These are phyloP conservation scores for Lutjanus erythropterus DNA, from an alignment of 2,113 vertebrate genomes.

Conservation along the genomic window DNA sequence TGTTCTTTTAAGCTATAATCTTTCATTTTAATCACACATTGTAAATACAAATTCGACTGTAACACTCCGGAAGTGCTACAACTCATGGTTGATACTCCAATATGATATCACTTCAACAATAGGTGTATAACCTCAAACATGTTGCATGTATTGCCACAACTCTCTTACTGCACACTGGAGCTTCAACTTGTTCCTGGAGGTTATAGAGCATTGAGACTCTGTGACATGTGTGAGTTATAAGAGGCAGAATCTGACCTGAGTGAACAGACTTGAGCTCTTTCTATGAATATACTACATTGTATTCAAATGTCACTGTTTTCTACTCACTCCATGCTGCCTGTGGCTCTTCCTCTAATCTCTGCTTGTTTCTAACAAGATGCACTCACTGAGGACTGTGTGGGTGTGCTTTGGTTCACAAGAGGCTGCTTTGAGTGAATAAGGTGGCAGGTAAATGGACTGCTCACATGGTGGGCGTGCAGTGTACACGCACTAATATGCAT, in stretches of 20 bases:
- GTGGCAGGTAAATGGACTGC: slow-evolving; percentile 26
- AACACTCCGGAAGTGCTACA: too few species aligned
- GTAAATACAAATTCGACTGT: too few species aligned
- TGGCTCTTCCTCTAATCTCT: slow-evolving; percentile 34
- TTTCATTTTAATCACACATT: too few species aligned
- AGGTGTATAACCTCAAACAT: background rate
- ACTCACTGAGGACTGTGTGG: slow-evolving; percentile 39
- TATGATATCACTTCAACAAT: background rate
- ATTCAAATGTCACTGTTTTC: slow-evolving; percentile 3
- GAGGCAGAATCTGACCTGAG: too few species aligned
- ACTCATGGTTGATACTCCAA: background rate
- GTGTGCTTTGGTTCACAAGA: slow-evolving; percentile 26
- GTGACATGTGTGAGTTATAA: background rate
- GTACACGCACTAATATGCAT: slow-evolving; percentile 22
- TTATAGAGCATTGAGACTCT: background rate
- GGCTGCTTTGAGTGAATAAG: slow-evolving; percentile 25
- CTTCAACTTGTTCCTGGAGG: background rate
- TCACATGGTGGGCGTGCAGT: slow-evolving; percentile 22
- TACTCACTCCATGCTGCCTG: slow-evolving; percentile 5
- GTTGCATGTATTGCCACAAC: background rate
- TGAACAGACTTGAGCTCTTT: background rate
- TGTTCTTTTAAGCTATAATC: too few species aligned
- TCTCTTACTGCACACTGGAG: background rate
- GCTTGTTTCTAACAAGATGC: slow-evolving; percentile 42
- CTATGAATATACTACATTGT: background rate